Evolutionary conservation across 2,797 vertebrate species (phyloP), one percentile per base, ranked within the genome.

Genomic region (Menidia menidia): DNA sequence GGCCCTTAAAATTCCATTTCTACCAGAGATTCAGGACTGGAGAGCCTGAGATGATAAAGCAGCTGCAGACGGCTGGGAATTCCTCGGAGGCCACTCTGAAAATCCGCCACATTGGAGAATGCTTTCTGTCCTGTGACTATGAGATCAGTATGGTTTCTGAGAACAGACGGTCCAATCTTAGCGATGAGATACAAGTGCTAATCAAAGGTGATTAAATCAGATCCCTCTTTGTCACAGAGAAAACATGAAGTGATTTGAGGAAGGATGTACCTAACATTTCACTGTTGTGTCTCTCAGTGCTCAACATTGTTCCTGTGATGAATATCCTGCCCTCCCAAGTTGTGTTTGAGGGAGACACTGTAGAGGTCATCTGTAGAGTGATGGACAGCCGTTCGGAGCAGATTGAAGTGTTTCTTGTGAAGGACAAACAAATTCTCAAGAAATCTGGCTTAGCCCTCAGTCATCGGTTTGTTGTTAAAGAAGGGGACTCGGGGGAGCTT

Each of bases 281-380:
- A 47, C 33, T 30, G 1, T 70, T 81, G n/a, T 73, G 15, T 87
- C 44, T 81, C 75, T 47, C 84, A 94, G 93, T 0, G 13, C 78
- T 92, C 56, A 5, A 54, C 11, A 93, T 93, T 43, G 11, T 18
- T 13, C 91, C 92, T 0, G 0, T 60, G 15, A 89, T 94, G 83
- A 83, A 75, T 0, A 78, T 93, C 52, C 45, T 64, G 32, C 91
- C 90, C 4, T 57, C 57, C 1, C 0, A 0, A 0, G 0, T 19
- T 0, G 75, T 93, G 25, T 91, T 58, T 51, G 93, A 94, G 69
- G 92, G 92, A 0, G 92, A 93, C 0, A 0, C 78, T 4, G 6
- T 94, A 0, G 57, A 82, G 10, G 86, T 93, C 53, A 33, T 41
- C 12, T 94, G 94, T 42, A 79, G 44, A 50, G 90, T 92, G 31